Base-by-base conservation (phyloP, 2,113 vertebrate genomes). In the Corvus hawaiiensis region DNA sequence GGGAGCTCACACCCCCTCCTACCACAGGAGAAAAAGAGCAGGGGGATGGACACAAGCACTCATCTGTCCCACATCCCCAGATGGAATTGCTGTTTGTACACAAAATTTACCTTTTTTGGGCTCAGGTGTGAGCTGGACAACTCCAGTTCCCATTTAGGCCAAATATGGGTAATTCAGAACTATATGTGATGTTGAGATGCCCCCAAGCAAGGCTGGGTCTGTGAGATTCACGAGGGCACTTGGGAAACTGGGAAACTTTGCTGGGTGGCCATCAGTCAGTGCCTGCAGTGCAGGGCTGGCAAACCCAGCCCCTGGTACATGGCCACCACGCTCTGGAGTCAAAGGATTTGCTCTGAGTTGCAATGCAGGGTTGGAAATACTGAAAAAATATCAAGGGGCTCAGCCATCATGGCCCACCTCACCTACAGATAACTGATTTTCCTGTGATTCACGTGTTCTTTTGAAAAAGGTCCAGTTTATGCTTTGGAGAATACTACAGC, bases 371-470 rank as follows among this genome's bases (percentile, higher is more conserved):
- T 2, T 35, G 16, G 48, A 55, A 87, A 33, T n/a, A 27, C 48
- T 43, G 24, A 24, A 32, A 21, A n/a, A 24, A 7, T 12, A 6
- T 2, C 0, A 1, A 30, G 11, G 41, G 61, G 35, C n/a, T 81
- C 33, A 43, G 11, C 27, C 55, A 12, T 24, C 14, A 1, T 2
- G 27, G 48, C 52, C 23, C 3, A 3, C 20, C 39, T 66, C 71
- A 49, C 9, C 62, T 22, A 7, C 13, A 90, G 33, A 9, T 7
- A 21, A 4, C 46, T 17, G n/a, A 56, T n/a, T 39, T 58, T 26
- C 67, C 59, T 48, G 14, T 35, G 33, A 28, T 37, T 33, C 1
- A 0, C 0, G 0, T 23, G 22, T 22, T 46, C 11, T 14, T 7
- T 49, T 24, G 41, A 16, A 68, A 89, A 77, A 48, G 15, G 11